Conservation (phyloP, 2,888 invertebrate genomes). For the Tetrapedia diversipes region DNA sequence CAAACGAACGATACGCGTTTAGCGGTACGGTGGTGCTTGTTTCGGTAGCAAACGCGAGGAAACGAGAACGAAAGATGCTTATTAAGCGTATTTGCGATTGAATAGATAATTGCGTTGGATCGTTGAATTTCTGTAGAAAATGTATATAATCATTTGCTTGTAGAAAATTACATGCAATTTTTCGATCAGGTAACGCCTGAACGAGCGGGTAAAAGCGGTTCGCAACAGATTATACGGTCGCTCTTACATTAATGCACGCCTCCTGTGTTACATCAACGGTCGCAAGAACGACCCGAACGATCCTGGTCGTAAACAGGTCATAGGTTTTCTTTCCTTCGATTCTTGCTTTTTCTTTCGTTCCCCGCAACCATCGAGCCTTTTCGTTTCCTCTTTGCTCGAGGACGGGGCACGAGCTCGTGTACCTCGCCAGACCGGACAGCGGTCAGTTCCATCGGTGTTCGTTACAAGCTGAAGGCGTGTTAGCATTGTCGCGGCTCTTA, state of each 20-base stretch:
- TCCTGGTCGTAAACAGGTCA: conserved; percentile 21
- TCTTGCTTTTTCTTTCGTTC: conserved; percentile 15
- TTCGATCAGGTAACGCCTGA: background rate
- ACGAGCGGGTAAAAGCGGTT: conserved; percentile 1
- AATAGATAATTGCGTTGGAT: conserved; percentile 30
- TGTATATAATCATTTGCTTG: too few relatives aligned
- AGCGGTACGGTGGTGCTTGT: background rate
- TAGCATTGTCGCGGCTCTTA: conserved; percentile 58
- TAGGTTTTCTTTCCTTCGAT: conserved; percentile 18
- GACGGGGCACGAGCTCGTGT: conserved; percentile 30
- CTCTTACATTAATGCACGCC: conserved; percentile 56
- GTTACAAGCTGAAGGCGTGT: conserved; percentile 59
- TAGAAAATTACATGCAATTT: background rate
- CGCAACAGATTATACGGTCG: conserved; percentile 33
- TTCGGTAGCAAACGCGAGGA: background rate
- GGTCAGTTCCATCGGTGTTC: conserved; percentile 56
- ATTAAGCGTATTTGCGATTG: conserved; percentile 3
- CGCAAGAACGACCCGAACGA: conserved; percentile 17
- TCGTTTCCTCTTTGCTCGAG: conserved; percentile 8
- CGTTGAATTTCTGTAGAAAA: conserved; percentile 5
- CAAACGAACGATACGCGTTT: too few relatives aligned
- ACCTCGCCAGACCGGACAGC: conserved; percentile 40
- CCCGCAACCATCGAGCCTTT: conserved; percentile 1
- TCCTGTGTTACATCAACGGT: conserved; percentile 25
- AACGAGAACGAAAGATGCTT: background rate